A percentile compares a stretch with the other conserved stretches of the same genome.
These are phyloP conservation scores for Martes flavigula DNA, from an alignment of 2,797 vertebrate species.

Conservation along the genomic window DNA sequence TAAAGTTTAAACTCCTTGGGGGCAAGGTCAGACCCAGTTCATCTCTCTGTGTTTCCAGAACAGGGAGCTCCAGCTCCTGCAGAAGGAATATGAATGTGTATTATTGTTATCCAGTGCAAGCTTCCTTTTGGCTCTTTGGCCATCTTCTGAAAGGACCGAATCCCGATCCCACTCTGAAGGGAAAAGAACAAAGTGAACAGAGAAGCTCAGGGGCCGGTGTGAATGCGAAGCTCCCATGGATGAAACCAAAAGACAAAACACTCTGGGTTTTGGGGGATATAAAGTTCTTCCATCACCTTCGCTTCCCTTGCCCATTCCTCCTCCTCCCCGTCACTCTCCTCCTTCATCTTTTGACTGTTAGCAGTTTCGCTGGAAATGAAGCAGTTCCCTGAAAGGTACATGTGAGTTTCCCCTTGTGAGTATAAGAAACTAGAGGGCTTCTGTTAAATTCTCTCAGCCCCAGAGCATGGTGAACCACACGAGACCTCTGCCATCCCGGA, in stretches of 20 bases:
- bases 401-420: background rate
- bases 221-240: background rate
- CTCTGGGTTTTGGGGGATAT: background rate
- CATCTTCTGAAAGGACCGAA: background rate
- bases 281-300: background rate
- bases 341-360: background rate
- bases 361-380: background rate
- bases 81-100: background rate
- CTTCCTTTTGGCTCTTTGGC: background rate
- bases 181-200: background rate
- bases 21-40: background rate
- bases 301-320: background rate
- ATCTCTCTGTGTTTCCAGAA: background rate
- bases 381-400: background rate
- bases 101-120: background rate
- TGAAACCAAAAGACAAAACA: background rate
- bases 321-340: background rate
- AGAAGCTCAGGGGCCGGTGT: background rate
- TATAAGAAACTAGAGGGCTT: background rate
- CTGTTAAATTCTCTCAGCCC: background rate
- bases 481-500: background rate
- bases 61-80: background rate
- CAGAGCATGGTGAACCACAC: fast-evolving
- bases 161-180: background rate
- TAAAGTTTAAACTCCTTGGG: background rate